Evolutionary conservation across 2,797 vertebrate genomes (phyloP).

Genomic region (Molossus alvarezi): DNA sequence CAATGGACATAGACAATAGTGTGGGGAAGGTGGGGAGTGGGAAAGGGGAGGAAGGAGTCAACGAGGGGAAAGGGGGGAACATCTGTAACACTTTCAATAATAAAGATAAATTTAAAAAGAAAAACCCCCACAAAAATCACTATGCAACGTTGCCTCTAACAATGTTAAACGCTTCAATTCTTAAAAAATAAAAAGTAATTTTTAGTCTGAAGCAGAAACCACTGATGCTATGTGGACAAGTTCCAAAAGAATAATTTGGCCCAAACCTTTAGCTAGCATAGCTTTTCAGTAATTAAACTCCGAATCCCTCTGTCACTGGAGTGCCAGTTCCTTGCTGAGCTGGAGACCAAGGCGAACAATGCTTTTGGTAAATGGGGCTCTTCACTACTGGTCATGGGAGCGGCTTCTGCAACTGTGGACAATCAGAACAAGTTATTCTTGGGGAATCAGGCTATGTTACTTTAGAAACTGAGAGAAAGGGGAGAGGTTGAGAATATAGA

Average conservation of each 20-base stretch:
- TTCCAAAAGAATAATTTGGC: constrained; percentile 19
- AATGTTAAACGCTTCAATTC: background rate
- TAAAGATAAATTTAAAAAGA: no score
- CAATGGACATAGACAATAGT: no score
- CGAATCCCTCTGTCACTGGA: background rate
- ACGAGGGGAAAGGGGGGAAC: no score
- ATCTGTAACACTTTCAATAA: no score
- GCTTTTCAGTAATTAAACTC: background rate
- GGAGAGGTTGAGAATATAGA: background rate
- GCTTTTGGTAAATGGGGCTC: background rate
- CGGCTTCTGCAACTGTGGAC: background rate
- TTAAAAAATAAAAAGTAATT: background rate
- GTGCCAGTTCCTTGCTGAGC: background rate
- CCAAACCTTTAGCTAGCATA: background rate
- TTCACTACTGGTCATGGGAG: background rate
- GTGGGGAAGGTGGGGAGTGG: no score
- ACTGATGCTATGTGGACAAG: background rate
- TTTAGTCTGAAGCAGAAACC: constrained; percentile 52
- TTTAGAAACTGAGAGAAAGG: background rate
- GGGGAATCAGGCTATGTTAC: background rate
- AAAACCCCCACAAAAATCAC: background rate
- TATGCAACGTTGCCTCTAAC: background rate
- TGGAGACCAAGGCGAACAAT: background rate
- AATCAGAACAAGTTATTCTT: background rate
- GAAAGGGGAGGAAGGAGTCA: no score